Percentiles rank a stretch among this genome's conserved stretches.
phyloP scores from a whole-genome alignment of 2,888 invertebrate species.

The Sinelater perroti region DNA sequence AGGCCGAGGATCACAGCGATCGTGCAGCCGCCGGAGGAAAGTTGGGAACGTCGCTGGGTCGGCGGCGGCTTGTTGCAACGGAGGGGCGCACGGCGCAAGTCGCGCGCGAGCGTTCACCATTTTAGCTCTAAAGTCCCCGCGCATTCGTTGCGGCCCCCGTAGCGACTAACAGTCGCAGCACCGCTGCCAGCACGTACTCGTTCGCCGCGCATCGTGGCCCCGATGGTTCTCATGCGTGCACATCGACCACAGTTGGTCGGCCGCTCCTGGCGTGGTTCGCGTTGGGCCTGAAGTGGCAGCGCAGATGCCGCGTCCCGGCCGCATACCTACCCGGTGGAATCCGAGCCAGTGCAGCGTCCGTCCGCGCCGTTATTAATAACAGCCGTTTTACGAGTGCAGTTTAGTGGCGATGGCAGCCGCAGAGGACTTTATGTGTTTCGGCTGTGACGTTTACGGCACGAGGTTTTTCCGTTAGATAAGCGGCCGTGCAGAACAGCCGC shows the following conservation, averaged over 20 bases:
- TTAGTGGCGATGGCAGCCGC: background rate
- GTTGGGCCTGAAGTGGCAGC: too few species aligned
- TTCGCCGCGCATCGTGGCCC: constrained; percentile 22
- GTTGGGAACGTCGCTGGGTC: too few species aligned
- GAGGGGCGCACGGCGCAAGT: constrained; percentile 11
- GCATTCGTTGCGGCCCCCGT: constrained; percentile 37
- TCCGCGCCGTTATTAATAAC: background rate
- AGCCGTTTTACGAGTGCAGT: background rate
- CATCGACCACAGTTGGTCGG: constrained; percentile 5
- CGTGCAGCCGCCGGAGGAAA: too few species aligned
- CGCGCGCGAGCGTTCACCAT: constrained; percentile 25
- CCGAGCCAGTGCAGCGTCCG: background rate
- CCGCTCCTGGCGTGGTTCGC: constrained; percentile 16
- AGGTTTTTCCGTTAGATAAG: constrained; percentile 9
- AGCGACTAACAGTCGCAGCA: constrained; percentile 22
- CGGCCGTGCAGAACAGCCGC: constrained; percentile 4
- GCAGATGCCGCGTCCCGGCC: constrained; percentile 1
- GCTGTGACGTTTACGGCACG: background rate
- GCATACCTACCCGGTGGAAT: constrained; percentile 18
- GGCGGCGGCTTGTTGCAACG: background rate
- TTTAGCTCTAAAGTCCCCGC: constrained; percentile 31
- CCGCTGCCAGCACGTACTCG: constrained; percentile 20
- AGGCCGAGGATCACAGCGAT: too few species aligned
- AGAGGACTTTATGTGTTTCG: constrained; percentile 1
- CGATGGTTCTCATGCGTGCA: constrained; percentile 4